Base-by-base conservation (phyloP, 2,113 vertebrate species). In the Lepus europaeus region DNA sequence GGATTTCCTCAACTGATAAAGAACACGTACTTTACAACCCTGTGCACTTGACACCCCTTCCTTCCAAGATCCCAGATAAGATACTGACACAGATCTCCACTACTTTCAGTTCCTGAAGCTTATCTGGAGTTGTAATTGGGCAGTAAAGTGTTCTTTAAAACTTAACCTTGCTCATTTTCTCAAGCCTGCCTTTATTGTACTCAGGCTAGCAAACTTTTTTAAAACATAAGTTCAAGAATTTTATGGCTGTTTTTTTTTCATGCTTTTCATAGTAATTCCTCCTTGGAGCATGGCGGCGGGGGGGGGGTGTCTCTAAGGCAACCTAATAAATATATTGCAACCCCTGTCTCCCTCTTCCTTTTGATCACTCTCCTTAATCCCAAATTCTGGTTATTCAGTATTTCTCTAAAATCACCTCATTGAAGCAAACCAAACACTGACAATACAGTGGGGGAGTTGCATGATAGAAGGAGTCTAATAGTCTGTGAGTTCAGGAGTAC, bases 311-410 rank as follows among this genome's bases (percentile, higher is more conserved):
- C 27, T 84, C 31, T 63, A 91, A 88, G 13, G 22, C 20, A 79
- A 80, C 19, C 27, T 90, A 53, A 78, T 83, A 94, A 87, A 63
- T 87, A 59, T 88, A 66, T 69, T 79, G 39, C 56, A 79, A 61
- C 66, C 17, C 17, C 31, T 73, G 3, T 56, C 31, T 73, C 29
- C 22, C 7, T 63, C 16, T 84, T 6, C 51, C 3, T 63, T 31
- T 89, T 86, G 63, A 39, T 90, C n/a, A 64, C 68, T 87, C 82
- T 92, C n/a, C 49, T 90, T 93, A 27, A 74, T 87, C 66, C 51
- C 23, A 79, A 53, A 68, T 79, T 87, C n/a, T 87, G 69, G 72
- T 36, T 82, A 86, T 68, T 36, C 49, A 83, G 7, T 29, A 63
- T 31, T 72, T 29, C 23, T 66, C n/a, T 90, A 68, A 73, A 68